Evolutionary conservation across 2,113 vertebrate genomes (phyloP).

Genomic region (Microtus montanus): DNA sequence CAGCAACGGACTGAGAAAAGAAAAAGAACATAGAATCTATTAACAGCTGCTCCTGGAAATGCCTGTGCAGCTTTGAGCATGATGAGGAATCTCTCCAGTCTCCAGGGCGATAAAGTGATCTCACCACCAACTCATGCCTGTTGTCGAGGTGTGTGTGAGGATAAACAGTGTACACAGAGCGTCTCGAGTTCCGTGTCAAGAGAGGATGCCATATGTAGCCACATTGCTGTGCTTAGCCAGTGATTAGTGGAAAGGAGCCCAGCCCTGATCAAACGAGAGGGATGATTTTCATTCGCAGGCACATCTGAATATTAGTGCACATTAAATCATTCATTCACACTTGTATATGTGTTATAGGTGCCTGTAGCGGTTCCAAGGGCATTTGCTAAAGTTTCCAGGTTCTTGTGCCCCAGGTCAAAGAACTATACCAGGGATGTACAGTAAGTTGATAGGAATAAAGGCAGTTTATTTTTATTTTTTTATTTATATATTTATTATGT

Average conservation of each 20-base stretch:
- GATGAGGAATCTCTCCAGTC: constrained; percentile 37
- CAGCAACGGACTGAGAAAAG: constrained; percentile 57
- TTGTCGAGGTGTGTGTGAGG: not conserved
- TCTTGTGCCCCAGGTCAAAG: not conserved
- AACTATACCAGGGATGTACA: not conserved
- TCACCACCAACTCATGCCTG: not conserved
- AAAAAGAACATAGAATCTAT: constrained; percentile 44
- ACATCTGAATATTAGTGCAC: not conserved
- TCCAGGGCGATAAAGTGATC: not conserved
- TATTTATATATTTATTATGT: too few species aligned
- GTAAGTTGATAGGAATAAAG: not conserved
- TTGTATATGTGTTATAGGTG: not conserved
- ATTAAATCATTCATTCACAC: not conserved
- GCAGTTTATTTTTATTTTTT: too few species aligned
- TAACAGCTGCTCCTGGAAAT: constrained; percentile 56
- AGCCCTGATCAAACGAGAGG: not conserved
- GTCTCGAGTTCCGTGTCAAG: constrained; percentile 14
- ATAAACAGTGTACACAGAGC: not conserved
- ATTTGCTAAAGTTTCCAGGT: not conserved
- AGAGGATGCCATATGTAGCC: not conserved
- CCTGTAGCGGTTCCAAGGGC: not conserved
- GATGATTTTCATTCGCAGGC: not conserved
- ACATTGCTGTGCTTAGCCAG: not conserved
- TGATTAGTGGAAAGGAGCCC: not conserved
- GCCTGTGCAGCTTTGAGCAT: not conserved